phyloP scores from a whole-genome alignment of 2,888 invertebrate species.

The Plemyria rubiginata region DNA sequence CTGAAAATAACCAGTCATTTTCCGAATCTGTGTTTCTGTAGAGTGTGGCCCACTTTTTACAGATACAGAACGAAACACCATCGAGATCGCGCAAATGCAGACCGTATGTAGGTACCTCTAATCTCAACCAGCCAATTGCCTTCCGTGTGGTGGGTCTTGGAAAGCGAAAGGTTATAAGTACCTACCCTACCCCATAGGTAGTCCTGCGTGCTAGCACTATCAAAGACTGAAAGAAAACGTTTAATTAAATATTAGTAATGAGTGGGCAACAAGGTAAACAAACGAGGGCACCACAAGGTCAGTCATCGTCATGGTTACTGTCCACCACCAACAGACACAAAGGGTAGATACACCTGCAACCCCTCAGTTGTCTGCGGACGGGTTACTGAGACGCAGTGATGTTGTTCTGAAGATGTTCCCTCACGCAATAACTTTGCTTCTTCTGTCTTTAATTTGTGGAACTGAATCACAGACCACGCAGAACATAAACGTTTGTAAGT shows the following conservation, averaged over 20 bases:
- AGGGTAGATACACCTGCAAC: slow-evolving; percentile 44
- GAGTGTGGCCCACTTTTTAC: too few relatives aligned
- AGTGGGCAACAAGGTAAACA: slow-evolving; percentile 61
- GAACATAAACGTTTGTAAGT: slow-evolving; percentile 90
- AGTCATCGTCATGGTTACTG: slow-evolving; percentile 73
- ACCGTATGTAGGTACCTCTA: too few relatives aligned
- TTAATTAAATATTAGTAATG: slow-evolving; percentile 43
- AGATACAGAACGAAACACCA: too few relatives aligned
- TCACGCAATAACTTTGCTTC: slow-evolving; percentile 48
- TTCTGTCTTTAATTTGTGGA: slow-evolving; percentile 49
- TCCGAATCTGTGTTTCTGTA: too few relatives aligned
- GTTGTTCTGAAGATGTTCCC: slow-evolving; percentile 31
- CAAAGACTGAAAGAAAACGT: slow-evolving; percentile 9
- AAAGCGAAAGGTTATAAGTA: slow-evolving; percentile 10
- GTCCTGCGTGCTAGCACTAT: slow-evolving; percentile 2
- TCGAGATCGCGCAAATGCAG: too few relatives aligned
- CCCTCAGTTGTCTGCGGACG: slow-evolving; percentile 33
- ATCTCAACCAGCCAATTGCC: too few relatives aligned
- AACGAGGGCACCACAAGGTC: slow-evolving; percentile 67
- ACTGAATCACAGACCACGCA: slow-evolving; percentile 86
- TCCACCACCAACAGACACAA: slow-evolving; percentile 58
- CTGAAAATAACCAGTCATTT: too few relatives aligned
- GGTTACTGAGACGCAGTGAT: slow-evolving; percentile 16
- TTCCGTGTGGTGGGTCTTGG: neutral
- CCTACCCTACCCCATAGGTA: slow-evolving; percentile 1